A percentile compares a stretch with the other conserved stretches of the same genome.
Conservation (phyloP, 1,140 invertebrate genomes). For the Calycopis cecrops region DNA sequence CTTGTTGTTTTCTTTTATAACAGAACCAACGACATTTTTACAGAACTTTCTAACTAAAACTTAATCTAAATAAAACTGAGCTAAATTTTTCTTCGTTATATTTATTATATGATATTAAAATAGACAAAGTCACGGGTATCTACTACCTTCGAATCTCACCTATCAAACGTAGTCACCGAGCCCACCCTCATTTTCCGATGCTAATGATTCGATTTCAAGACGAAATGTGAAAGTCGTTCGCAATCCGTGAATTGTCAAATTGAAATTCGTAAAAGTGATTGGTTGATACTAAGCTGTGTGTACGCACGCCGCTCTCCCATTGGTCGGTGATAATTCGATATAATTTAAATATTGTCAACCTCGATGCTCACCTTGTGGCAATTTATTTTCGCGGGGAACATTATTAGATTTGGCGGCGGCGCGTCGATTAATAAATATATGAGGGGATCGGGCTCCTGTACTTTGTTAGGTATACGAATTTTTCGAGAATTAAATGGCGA, state of each 20-base stretch:
- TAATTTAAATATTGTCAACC: constrained; percentile 65
- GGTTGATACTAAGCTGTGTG: constrained; percentile 25
- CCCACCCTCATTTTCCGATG: background rate
- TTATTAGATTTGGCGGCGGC: constrained; percentile 55
- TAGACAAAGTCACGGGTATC: too few relatives aligned
- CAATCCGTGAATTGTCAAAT: constrained; percentile 48
- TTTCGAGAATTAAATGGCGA: background rate
- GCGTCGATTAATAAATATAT: constrained; percentile 59
- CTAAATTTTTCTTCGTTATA: too few relatives aligned
- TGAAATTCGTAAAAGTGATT: constrained; percentile 44
- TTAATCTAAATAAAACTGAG: too few relatives aligned
- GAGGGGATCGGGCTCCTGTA: constrained; percentile 32
- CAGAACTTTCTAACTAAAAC: too few relatives aligned
- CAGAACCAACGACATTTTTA: too few relatives aligned
- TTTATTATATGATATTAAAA: too few relatives aligned
- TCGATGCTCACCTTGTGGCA: constrained; percentile 56
- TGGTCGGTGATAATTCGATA: constrained; percentile 52
- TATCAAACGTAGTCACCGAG: constrained; percentile 3
- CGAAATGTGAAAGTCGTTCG: constrained; percentile 29
- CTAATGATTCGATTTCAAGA: constrained; percentile 31
- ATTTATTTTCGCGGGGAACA: constrained; percentile 56
- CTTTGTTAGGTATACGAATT: constrained; percentile 5
- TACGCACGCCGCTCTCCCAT: constrained; percentile 29
- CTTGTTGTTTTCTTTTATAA: too few relatives aligned
- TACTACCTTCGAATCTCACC: background rate